Base-by-base conservation (phyloP, 2,113 vertebrate genomes). In the Callipepla squamata region DNA sequence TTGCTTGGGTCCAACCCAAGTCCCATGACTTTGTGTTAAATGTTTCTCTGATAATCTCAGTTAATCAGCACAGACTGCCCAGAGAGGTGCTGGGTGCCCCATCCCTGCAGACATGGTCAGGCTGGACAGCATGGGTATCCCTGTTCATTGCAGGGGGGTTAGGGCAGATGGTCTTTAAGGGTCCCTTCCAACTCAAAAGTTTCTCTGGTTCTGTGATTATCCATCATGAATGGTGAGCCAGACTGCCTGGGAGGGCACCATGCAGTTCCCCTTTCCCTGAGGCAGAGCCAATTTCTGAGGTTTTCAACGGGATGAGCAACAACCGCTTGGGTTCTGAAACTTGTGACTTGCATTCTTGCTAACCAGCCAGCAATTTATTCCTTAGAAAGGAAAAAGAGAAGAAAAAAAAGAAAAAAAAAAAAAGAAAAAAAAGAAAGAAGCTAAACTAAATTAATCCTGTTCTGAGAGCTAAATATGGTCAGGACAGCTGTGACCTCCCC, bases 401-500 rank as follows among this genome's bases (percentile, higher is more conserved):
- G 14, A 16, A 7, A 13, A 7, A 8, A 21, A 9, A 12, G 15
- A 38, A 2, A 13, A 22, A 6, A 13, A 21, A 1, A 25, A 2
- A 13, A 22, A 6, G 11, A 21, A 1, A 25, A 18, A 47, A 57
- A 55, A 76, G 57, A 67, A 48, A 5, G 6, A 48, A 77, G 40
- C 53, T 53, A 85, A 94, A 88, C 85, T 90, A 94, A 95, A 94
- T 84, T 34, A 90, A 88, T 95, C 69, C 73, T 86, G 51, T 84
- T 93, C 87, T 92, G 85, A 72, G 57, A 94, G 91, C 93, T 96
- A 96, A 96, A 95, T 95, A 95, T 94, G 94, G 95, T 75, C 93
- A 95, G 93, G 92, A 95, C 90, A 94, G 90, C 82, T 95, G 89
- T 96, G 96, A 96, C 90, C 95, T 96, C 96, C 95, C 80, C 82